Base-by-base conservation (phyloP, 2,797 vertebrate species). In the Pygocentrus nattereri region DNA sequence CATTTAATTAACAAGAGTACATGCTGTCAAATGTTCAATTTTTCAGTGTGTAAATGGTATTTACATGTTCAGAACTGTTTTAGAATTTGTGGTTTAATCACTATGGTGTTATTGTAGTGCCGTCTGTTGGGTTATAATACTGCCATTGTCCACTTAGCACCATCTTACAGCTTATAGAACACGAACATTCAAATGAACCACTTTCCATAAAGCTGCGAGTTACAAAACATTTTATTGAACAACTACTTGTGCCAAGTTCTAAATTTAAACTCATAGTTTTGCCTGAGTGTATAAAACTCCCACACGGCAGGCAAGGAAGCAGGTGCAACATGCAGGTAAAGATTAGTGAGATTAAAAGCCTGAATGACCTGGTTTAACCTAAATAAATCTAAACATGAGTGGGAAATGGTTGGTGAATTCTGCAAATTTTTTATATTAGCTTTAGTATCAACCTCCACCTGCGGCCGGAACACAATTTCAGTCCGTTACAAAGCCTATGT, bases 101-200 rank as follows among this genome's bases (percentile, higher is more conserved):
- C 83, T 86, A 58, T 89, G 74, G 44, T 31, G 56, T 79, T 73
- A 89, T 88, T 90, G 88, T 91, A 38, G 81, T 84, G 82, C 61
- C 59, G 78, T 78, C 78, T 25, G 74, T 82, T 47, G 80, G 77
- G 82, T 82, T 83, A 92, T 87, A 93, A 90, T 82, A 52, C 69
- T 74, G 81, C 79, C 92, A 90, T 95, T 94, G 91, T 94, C 41
- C 69, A 71, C 82, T 64, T 80, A 23, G 64, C 79, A 83, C 38
- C 89, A 88, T 84, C 80, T 82, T 88, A 90, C 86, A 87, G 88
- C 86, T 80, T 89, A 81, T 82, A 85, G 81, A 82, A 68, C 79
- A 88, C 79, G 18, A 76, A 71, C 87, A 95, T 95, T 93, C 94
- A 94, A 95, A 95, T 94, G 21, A 47, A 80, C 82, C 76, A 82